Base-by-base conservation (phyloP, 2,888 invertebrate genomes). In the Caenorhabditis uteleia region DNA sequence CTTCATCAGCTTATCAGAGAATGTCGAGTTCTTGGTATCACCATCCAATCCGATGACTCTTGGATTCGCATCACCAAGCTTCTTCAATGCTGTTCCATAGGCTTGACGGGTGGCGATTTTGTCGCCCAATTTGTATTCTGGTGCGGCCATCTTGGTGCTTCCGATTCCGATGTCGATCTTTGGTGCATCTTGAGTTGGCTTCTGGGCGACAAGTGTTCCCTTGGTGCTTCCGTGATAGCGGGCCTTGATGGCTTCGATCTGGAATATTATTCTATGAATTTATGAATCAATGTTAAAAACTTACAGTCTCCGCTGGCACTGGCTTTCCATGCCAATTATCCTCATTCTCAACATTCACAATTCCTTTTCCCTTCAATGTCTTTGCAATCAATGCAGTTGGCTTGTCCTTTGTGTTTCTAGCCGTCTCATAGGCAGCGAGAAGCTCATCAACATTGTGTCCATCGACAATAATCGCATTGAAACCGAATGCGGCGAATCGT, bases 291-390 rank as follows among this genome's bases (percentile, higher is more conserved):
- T n/a, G n/a, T 44, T 14, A 31, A 3, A 18, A n/a, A 36, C 45
- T 21, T 16, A 71, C 75, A 46, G 74, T 76, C 8, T 77, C 76
- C 23, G 48, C 60, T 23, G 75, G 59, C 18, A 99, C 86, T 0
- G 98, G 90, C 85, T 98, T 98, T 48, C 98, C 98, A 84, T 99
- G 98, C 95, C 95, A 98, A 85, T 94, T 93, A 57, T 93, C 91
- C 74, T 88, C 78, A 84, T 99, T 91, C 85, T 95, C 95, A 81
- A 98, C 92, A 49, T 89, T 89, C 38, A 90, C 75, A 50, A 82
- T 79, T 51, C 82, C 82, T 39, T 70, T 67, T 47, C 98, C 98
- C 86, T 98, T 99, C 85, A 88, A 92, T 0, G 98, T 98, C 86
- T 95, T 95, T 48, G 94, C 94, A 66, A 99, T 86, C 57, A 99